These are phyloP conservation scores for Austrofundulus limnaeus DNA, from an alignment of 2,113 vertebrate species.

Conservation along the genomic window DNA sequence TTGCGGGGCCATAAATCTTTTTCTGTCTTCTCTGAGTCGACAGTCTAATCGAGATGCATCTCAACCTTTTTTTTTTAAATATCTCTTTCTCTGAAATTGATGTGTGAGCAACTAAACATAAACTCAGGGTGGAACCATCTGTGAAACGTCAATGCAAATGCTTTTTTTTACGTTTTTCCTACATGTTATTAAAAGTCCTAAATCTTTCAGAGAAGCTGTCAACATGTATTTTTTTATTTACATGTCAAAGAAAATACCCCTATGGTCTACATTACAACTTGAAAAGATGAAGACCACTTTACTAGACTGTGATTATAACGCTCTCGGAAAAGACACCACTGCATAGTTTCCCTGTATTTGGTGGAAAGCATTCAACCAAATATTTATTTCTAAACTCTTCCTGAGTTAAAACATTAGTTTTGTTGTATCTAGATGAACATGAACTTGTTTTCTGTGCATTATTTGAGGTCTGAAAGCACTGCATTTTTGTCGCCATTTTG, in stretches of 20 bases:
- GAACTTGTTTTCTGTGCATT: no score
- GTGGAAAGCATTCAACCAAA: no score
- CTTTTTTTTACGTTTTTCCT: slow-evolving; percentile 20
- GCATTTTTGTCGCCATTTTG: no score
- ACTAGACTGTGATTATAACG: no score
- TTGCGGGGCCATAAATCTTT: slow-evolving; percentile 55
- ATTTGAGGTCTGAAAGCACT: no score
- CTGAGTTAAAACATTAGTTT: no score
- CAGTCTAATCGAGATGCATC: slow-evolving; percentile 66
- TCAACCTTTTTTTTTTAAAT: slow-evolving; percentile 46
- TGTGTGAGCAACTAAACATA: slow-evolving; percentile 44
- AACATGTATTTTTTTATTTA: background rate
- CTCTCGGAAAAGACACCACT: no score
- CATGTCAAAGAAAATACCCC: background rate
- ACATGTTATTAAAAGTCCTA: slow-evolving; percentile 33
- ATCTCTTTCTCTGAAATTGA: slow-evolving; percentile 57
- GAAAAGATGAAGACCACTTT: no score
- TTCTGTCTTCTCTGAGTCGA: slow-evolving; percentile 46
- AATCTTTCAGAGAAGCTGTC: slow-evolving; percentile 37
- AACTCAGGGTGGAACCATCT: slow-evolving; percentile 48
- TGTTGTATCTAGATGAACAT: no score
- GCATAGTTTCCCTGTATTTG: no score
- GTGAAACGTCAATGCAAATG: slow-evolving; percentile 54
- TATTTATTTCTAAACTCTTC: no score
- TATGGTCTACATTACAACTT: background rate